Evolutionary conservation across 2,888 invertebrate genomes (phyloP), one percentile per base, ranked within the genome.

Genomic region (Nasonovia ribisnigri): DNA sequence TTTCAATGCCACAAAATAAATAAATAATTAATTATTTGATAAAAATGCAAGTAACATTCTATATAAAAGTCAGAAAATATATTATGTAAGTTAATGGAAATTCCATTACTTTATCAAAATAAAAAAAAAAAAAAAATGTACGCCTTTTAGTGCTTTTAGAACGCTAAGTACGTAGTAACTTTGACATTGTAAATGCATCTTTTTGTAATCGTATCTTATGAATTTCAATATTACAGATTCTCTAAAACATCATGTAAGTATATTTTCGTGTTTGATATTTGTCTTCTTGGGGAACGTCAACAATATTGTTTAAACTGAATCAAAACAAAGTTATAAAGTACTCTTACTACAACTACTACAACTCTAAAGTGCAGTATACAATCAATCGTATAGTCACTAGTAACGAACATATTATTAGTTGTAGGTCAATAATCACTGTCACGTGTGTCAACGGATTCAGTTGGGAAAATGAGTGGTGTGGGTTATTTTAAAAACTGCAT

Each of bases 121-220:
- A 60, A 67, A 67, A 67, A n/a, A 67, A 67, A 60, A 67, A 67
- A 67, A 67, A 67, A 77, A 77, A 77, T 36, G 67, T 77, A 36
- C 36, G 8, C 36, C 36, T 77, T 77, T 36, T 77, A 36, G 36
- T 36, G 77, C 77, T 77, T 77, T 36, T 36, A 77, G n/a, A 77
- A 77, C 36, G 2, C n/a, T 20, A 36, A 77, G 77, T 77, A 77
- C 20, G 26, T 24, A 77, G 36, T 77, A 20, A 20, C 77, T 77
- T 77, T 42, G 77, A 77, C 77, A 77, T 77, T 26, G 36, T 77
- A 77, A 77, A 77, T 77, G 77, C 20, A 24, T 77, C 36, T 20
- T 36, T 77, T 77, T 6, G 20, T 77, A 77, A 77, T 77, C 36
- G 36, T 36, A 77, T 77, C 36, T 36, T 36, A 77, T 36, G 36